These are phyloP conservation scores for Zoroaster sp. DNA, from an alignment of 53 echinoderm and acorn worm genomes.

Conservation along the genomic window DNA sequence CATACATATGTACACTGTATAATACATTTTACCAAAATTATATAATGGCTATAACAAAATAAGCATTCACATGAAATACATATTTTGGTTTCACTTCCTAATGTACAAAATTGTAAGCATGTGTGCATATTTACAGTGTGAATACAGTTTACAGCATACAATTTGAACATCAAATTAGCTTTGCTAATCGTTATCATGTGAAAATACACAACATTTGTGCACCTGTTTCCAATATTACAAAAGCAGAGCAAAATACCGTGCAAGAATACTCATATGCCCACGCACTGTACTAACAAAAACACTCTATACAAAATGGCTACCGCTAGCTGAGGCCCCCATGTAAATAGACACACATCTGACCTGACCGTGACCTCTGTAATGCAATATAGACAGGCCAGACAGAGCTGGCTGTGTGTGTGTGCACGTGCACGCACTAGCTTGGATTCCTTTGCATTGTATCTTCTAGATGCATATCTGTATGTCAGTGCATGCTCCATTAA, in stretches of 20 bases:
- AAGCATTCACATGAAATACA: no score
- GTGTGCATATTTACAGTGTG: no score
- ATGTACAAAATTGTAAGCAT: no score
- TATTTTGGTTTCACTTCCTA: no score
- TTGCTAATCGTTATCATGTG: not conserved
- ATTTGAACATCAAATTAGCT: no score
- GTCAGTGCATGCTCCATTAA: not conserved
- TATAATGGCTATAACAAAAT: no score
- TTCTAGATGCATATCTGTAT: not conserved
- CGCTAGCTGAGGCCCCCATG: conserved; percentile 31
- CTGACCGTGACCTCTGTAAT: conserved; percentile 56
- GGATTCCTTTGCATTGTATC: no score
- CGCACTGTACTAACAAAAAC: not conserved
- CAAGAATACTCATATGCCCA: not conserved
- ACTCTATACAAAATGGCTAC: conserved; percentile 45
- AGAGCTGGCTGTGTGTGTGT: not conserved
- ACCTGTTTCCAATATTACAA: not conserved
- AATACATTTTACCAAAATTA: not conserved
- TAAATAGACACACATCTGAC: conserved; percentile 36
- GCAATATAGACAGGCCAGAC: conserved; percentile 42
- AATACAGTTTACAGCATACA: no score
- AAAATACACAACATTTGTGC: not conserved
- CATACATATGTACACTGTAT: not conserved
- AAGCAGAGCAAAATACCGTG: not conserved
- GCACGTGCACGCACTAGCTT: not conserved